Conservation (phyloP, 2,888 invertebrate species). For the Sylvicola fuscatus region DNA sequence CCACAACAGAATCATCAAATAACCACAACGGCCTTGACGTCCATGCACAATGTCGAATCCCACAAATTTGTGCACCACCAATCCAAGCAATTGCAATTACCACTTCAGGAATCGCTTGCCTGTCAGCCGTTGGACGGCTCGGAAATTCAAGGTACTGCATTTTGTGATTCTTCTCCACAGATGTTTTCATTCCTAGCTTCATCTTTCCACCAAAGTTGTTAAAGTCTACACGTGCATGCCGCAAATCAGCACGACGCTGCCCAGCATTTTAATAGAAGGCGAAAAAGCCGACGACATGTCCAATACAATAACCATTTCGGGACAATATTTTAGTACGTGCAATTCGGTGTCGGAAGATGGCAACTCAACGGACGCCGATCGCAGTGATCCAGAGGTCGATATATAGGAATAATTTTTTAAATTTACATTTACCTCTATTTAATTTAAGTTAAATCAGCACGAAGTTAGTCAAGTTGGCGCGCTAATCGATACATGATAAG, state of each 20-base stretch:
- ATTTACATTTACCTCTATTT: too few relatives aligned
- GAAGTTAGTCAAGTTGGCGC: too few relatives aligned
- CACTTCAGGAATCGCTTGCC: too few relatives aligned
- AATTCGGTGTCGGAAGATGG: conserved; percentile 4
- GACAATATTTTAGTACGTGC: neutral
- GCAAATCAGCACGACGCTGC: conserved; percentile 12
- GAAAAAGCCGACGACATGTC: conserved; percentile 6
- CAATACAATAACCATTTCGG: too few relatives aligned
- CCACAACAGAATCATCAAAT: conserved; percentile 1
- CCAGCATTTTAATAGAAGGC: conserved; percentile 10
- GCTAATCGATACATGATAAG: too few relatives aligned
- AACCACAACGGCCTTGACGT: too few relatives aligned
- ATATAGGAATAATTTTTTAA: neutral
- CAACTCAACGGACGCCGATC: conserved; percentile 3
- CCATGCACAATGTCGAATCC: too few relatives aligned
- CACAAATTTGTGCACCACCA: too few relatives aligned
- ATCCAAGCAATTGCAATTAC: too few relatives aligned
- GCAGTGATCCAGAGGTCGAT: conserved; percentile 4
- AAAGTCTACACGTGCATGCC: conserved; percentile 9
- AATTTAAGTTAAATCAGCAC: too few relatives aligned
- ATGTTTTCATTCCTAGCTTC: neutral
- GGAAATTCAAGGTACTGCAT: conserved; percentile 3
- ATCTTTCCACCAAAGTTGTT: neutral
- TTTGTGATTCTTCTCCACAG: too few relatives aligned
- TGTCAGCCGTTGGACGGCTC: too few relatives aligned